Percentiles rank a stretch among this genome's conserved stretches.
Evolutionary conservation across 2,888 invertebrate species (phyloP).

Genomic region (Cyrtodaria siliqua): DNA sequence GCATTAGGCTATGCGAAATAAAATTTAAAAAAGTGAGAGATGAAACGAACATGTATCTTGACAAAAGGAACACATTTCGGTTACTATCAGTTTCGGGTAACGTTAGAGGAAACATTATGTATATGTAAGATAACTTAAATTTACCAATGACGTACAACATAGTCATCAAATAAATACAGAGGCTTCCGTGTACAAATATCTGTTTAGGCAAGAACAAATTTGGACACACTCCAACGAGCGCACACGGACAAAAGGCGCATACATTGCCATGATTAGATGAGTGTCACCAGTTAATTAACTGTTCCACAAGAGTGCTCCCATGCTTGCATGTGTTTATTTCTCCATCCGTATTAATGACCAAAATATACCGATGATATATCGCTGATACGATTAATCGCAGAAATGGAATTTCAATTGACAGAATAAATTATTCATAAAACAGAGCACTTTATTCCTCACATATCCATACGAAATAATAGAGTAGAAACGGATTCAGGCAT

Average conservation of each 20-base stretch:
- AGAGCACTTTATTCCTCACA: conserved; percentile 15
- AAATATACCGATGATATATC: conserved; percentile 3
- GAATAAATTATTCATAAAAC: conserved; percentile 39
- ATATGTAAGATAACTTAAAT: too few relatives aligned
- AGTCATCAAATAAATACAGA: too few relatives aligned
- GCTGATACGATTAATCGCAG: conserved; percentile 27
- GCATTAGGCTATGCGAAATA: too few relatives aligned
- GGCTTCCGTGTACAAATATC: too few relatives aligned
- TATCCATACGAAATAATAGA: not conserved
- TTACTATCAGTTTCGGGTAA: too few relatives aligned
- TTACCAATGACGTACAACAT: too few relatives aligned
- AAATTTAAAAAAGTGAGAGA: too few relatives aligned
- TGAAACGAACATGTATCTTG: too few relatives aligned
- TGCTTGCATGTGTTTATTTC: conserved; percentile 9
- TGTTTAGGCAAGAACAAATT: not conserved
- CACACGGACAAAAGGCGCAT: not conserved
- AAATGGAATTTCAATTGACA: conserved; percentile 35
- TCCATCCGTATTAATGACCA: conserved; percentile 10
- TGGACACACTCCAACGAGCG: not conserved
- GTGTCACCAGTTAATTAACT: conserved; percentile 12
- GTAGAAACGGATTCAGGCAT: not conserved
- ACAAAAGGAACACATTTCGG: too few relatives aligned
- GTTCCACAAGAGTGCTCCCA: not conserved
- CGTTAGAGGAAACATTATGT: too few relatives aligned
- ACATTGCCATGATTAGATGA: conserved; percentile 11